phyloP scores from a whole-genome alignment of 2,888 invertebrate genomes.

The Bellardia bayeri region DNA sequence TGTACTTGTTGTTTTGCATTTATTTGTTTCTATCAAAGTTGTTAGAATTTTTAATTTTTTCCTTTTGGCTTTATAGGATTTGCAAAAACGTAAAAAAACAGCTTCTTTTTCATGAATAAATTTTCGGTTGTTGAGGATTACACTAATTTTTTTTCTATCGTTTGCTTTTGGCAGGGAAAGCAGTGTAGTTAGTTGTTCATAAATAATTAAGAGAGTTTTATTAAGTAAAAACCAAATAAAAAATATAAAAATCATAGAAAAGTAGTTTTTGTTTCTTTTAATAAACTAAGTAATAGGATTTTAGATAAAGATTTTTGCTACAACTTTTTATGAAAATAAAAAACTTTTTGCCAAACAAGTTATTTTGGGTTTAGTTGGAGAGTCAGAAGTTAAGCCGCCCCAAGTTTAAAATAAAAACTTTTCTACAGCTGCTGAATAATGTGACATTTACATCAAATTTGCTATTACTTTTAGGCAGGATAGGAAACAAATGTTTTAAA shows the following conservation, averaged over 20 bases:
- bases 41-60: constrained; percentile 65
- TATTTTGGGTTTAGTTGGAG: too few relatives aligned
- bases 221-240: not conserved
- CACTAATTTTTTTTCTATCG: not conserved
- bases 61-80: constrained; percentile 35
- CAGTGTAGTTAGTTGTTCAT: constrained; percentile 42
- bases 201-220: constrained; percentile 51
- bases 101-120: constrained; percentile 60
- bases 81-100: not conserved
- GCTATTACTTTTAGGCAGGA: too few relatives aligned
- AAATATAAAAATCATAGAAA: too few relatives aligned
- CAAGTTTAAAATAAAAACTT: too few relatives aligned
- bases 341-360: too few relatives aligned
- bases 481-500: too few relatives aligned
- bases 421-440: too few relatives aligned
- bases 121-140: constrained; percentile 54
- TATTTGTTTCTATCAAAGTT: constrained; percentile 63
- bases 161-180: not conserved
- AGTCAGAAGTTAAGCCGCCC: too few relatives aligned
- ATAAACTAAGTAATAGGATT: not conserved
- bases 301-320: too few relatives aligned
- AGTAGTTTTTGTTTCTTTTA: too few relatives aligned
- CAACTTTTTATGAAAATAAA: too few relatives aligned
- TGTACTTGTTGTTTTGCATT: constrained; percentile 25
- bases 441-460: too few relatives aligned